A percentile compares a stretch with the other conserved stretches of the same genome.
phyloP scores from a whole-genome alignment of 2,113 vertebrate genomes.

The Zosterops lateralis region DNA sequence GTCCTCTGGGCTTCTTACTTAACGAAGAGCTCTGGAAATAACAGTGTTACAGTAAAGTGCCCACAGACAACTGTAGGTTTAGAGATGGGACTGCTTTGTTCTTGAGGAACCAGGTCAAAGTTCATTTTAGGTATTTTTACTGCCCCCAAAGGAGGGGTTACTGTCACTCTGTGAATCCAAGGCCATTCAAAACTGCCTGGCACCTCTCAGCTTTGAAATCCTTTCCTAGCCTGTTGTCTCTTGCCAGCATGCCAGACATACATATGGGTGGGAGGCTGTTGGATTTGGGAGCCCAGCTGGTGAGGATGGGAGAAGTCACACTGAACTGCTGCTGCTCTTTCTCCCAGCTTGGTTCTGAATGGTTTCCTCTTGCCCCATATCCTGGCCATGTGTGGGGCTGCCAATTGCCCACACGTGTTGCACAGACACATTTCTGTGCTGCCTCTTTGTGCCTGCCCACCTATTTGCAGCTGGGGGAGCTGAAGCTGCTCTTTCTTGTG shows the following conservation, averaged over 20 bases:
- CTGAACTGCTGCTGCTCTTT: rapidly evolving
- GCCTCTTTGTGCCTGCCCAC: slow-evolving; percentile 1
- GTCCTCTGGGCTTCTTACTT: neutral
- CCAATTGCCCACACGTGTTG: neutral
- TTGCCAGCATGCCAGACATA: rapidly evolving
- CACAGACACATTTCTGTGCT: neutral
- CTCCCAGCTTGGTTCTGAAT: neutral
- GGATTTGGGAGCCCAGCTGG: neutral
- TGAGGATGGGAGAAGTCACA: neutral
- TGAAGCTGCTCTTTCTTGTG: neutral
- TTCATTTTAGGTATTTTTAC: neutral
- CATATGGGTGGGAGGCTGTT: neutral
- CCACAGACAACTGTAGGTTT: neutral
- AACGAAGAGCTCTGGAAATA: neutral
- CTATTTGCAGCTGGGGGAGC: slow-evolving; percentile 20
- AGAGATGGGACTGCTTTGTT: neutral
- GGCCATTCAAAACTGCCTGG: neutral
- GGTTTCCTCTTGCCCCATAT: neutral
- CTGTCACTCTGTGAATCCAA: neutral
- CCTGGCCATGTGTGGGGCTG: neutral
- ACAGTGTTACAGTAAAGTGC: neutral
- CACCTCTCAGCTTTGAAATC: neutral
- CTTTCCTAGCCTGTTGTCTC: neutral
- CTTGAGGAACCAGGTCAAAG: neutral
- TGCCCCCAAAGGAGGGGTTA: neutral